A percentile compares a stretch with the other conserved stretches of the same genome.
Evolutionary conservation across 2,797 vertebrate species (phyloP).

Genomic region (Calcarius lapponicus): DNA sequence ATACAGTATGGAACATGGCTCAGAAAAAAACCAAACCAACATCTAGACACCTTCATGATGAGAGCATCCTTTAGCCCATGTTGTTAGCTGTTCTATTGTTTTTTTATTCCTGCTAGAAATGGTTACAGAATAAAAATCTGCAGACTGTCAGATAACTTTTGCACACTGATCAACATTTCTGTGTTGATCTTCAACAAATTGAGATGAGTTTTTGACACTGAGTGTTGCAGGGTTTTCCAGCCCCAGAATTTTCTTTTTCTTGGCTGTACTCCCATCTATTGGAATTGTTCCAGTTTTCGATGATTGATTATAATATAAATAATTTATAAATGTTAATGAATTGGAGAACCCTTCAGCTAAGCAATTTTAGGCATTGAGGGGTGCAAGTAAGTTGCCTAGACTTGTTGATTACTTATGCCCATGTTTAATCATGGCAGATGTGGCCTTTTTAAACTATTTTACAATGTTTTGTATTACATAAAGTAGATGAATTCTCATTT

Average conservation of each 20-base stretch:
- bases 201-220: not conserved
- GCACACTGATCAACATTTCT: not conserved
- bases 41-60: not conserved
- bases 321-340: not conserved
- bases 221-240: not conserved
- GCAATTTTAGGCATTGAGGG: not conserved
- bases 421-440: not conserved
- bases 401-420: not conserved
- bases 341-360: not conserved
- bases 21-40: not conserved
- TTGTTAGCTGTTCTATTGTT: not conserved
- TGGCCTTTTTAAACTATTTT: not conserved
- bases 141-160: not conserved
- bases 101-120: not conserved
- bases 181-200: not conserved
- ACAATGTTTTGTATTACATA: not conserved
- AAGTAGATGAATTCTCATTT: not conserved
- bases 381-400: not conserved
- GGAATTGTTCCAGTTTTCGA: not conserved
- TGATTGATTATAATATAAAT: constrained; percentile 22
- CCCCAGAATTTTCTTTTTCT: not conserved
- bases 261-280: not conserved
- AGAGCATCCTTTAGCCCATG: not conserved
- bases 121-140: not conserved
- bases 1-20: not conserved